A percentile compares a stretch with the other conserved stretches of the same genome.
These are phyloP conservation scores for Malurus cyaneus DNA, from an alignment of 2,113 vertebrate species.

Conservation along the genomic window DNA sequence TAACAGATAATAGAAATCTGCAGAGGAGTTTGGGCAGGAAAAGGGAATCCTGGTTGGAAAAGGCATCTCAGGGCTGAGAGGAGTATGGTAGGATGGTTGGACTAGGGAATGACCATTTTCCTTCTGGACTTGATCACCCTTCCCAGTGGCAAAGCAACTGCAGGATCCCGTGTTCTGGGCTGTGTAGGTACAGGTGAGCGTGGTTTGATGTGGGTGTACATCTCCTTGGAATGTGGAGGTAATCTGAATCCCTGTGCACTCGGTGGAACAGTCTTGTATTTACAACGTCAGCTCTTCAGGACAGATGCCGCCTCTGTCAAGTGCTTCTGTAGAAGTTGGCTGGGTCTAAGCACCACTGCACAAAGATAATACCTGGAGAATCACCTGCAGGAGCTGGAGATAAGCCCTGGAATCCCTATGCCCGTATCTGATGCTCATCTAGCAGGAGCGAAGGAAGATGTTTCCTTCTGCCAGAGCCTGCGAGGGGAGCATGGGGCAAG, in stretches of 20 bases:
- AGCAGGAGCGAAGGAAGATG: neutral
- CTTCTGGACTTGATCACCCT: neutral
- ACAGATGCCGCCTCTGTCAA: neutral
- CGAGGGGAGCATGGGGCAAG: neutral
- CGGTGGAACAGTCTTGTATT: rapidly evolving
- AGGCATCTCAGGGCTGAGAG: neutral
- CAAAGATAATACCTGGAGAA: neutral
- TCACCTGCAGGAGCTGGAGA: neutral
- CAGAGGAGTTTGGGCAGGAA: neutral
- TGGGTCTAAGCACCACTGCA: neutral
- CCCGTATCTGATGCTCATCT: neutral
- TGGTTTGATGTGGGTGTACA: neutral
- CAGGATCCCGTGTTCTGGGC: neutral
- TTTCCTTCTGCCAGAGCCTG: rapidly evolving
- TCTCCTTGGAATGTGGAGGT: neutral
- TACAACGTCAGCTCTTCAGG: neutral
- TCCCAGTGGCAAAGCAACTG: neutral
- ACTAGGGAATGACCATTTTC: neutral
- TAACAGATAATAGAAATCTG: neutral
- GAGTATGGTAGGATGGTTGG: neutral
- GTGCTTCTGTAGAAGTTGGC: neutral
- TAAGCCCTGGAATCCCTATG: neutral
- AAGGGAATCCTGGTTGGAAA: neutral
- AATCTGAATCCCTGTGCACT: neutral
- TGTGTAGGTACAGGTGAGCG: neutral